Conservation (phyloP, 2,113 vertebrate genomes). For the Fregetta grallaria region DNA sequence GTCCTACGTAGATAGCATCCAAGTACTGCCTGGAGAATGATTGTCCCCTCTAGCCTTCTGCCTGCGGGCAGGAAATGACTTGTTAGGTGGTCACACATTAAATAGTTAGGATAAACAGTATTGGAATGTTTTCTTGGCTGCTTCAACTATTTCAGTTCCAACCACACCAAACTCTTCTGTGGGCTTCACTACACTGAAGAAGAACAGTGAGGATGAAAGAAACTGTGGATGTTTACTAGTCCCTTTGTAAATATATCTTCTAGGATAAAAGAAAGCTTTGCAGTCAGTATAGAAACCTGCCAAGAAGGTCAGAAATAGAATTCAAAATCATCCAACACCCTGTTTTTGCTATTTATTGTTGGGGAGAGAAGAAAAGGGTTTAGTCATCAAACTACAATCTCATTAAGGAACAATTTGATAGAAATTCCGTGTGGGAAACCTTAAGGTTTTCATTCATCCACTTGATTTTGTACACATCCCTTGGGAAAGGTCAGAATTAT, state of each 20-base stretch:
- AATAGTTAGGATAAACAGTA: background rate
- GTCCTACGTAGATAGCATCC: background rate
- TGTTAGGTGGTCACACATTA: background rate
- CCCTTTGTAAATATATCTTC: background rate
- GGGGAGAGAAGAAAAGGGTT: background rate
- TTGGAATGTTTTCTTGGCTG: background rate
- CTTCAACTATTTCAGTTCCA: background rate
- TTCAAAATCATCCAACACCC: background rate
- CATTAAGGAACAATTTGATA: background rate
- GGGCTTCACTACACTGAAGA: background rate
- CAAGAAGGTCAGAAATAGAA: background rate
- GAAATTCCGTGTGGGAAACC: background rate
- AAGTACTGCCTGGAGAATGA: background rate
- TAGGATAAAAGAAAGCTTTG: background rate
- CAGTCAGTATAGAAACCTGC: background rate
- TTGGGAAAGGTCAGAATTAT: background rate
- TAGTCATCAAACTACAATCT: background rate
- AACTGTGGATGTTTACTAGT: background rate
- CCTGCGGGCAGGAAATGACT: background rate
- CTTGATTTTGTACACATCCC: background rate
- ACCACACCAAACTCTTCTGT: background rate
- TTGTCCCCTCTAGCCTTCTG: background rate
- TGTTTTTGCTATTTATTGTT: background rate
- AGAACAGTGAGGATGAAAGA: background rate
- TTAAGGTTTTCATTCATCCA: background rate